Percentiles rank a stretch among this genome's conserved stretches.
Evolutionary conservation across 2,888 invertebrate genomes (phyloP).

Genomic region (Muscina levida): DNA sequence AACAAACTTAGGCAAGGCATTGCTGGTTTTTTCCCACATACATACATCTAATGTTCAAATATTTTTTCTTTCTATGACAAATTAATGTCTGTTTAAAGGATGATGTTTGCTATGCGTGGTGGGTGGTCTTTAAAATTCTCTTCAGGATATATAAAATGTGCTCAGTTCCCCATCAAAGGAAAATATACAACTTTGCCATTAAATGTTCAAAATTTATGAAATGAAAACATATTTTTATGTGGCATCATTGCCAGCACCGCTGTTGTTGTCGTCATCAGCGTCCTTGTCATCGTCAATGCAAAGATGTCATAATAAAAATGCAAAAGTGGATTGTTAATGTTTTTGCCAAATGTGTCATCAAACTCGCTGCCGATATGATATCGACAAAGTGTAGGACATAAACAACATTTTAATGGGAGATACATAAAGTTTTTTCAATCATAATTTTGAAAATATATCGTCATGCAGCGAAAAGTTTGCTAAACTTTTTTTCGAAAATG

Average conservation of each 20-base stretch:
- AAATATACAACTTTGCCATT: constrained; percentile 26
- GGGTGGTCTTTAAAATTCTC: background rate
- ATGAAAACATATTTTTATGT: constrained; percentile 45
- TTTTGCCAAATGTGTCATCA: constrained; percentile 11
- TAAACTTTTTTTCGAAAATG: no score
- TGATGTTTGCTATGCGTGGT: background rate
- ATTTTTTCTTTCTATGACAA: background rate
- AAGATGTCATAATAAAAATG: background rate
- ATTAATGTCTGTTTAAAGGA: background rate
- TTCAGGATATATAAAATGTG: background rate
- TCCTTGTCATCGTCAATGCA: background rate
- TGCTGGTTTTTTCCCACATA: background rate
- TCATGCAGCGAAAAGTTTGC: background rate
- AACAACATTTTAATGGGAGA: constrained; percentile 26
- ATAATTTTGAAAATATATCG: background rate
- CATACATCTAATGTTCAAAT: background rate
- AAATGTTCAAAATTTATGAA: constrained; percentile 29
- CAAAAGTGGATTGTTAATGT: background rate
- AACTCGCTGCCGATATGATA: background rate
- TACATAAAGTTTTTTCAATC: constrained; percentile 18
- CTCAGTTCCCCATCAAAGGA: background rate
- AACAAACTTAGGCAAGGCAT: background rate
- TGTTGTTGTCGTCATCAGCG: constrained; percentile 20
- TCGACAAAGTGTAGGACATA: background rate
- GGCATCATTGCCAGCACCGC: constrained; percentile 58